Conservation (phyloP, 1,140 invertebrate genomes). For the Drosophila grimshawi region DNA sequence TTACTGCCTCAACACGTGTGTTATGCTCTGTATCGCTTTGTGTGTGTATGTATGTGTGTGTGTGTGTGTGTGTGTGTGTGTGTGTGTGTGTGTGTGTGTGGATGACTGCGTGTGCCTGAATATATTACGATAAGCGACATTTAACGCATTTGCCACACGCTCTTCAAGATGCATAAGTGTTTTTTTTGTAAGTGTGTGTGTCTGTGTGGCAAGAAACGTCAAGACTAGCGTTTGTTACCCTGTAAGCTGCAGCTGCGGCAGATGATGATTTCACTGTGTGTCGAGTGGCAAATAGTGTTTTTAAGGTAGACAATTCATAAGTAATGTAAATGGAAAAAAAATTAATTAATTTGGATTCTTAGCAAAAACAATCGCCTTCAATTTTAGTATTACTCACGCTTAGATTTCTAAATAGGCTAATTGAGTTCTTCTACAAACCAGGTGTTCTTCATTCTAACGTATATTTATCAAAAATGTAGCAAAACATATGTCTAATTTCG, state of each 20-base stretch:
- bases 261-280: slow-evolving; percentile 8
- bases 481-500: too few species aligned
- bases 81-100: slow-evolving; percentile 24
- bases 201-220: slow-evolving; percentile 20
- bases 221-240: slow-evolving; percentile 39
- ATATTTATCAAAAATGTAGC: too few species aligned
- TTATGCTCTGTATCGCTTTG: neutral
- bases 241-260: slow-evolving; percentile 6
- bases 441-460: too few species aligned
- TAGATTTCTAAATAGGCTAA: too few species aligned
- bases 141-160: slow-evolving; percentile 62
- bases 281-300: too few species aligned
- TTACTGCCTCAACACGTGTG: slow-evolving; percentile 18
- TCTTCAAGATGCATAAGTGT: slow-evolving; percentile 48
- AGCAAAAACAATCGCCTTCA: too few species aligned
- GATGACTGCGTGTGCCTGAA: slow-evolving; percentile 20
- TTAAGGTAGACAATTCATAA: too few species aligned
- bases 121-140: slow-evolving; percentile 67
- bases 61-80: slow-evolving; percentile 12
- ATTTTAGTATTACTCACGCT: too few species aligned
- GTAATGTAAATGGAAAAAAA: too few species aligned
- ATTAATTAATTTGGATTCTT: too few species aligned
- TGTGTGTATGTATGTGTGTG: neutral
- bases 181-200: slow-evolving; percentile 5
- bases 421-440: too few species aligned